A percentile compares a stretch with the other conserved stretches of the same genome.
Evolutionary conservation across 2,113 vertebrate genomes (phyloP).

Genomic region (Pachypanchax playfairii): DNA sequence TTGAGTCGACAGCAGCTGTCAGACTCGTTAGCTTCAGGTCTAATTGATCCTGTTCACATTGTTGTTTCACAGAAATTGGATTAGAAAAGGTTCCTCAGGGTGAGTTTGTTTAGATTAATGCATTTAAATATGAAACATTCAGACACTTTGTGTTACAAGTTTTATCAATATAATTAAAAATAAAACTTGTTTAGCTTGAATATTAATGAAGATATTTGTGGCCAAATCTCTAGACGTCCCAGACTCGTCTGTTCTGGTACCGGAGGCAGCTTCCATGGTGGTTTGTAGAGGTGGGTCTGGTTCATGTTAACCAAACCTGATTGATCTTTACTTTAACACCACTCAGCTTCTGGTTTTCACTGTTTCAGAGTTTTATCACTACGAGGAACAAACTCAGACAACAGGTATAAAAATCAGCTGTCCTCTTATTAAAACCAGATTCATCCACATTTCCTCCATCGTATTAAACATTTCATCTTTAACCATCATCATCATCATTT

Average conservation of each 20-base stretch:
- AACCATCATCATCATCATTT: constrained; percentile 24
- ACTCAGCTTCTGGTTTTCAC: background rate
- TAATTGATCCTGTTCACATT: constrained; percentile 44
- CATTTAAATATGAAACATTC: too few species aligned
- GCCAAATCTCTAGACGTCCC: constrained; percentile 81
- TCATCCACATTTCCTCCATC: constrained; percentile 16
- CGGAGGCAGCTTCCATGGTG: constrained; percentile 74
- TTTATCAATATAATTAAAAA: background rate
- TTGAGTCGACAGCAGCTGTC: background rate
- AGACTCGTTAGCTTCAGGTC: constrained; percentile 17
- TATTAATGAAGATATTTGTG: constrained; percentile 20
- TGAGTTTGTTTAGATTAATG: constrained; percentile 71
- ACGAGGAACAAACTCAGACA: constrained; percentile 61
- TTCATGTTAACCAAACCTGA: background rate
- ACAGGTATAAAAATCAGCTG: constrained; percentile 57
- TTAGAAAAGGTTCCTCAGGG: constrained; percentile 87
- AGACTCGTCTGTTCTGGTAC: constrained; percentile 80
- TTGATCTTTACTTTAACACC: background rate
- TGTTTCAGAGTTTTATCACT: constrained; percentile 49
- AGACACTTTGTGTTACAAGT: too few species aligned
- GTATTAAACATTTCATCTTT: background rate
- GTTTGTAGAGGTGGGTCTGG: constrained; percentile 77
- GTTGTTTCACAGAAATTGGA: constrained; percentile 86
- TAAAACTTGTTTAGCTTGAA: background rate
- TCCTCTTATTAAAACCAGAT: background rate